Base-by-base conservation (phyloP, 2,888 invertebrate species). In the Drosophila macrospina region DNA sequence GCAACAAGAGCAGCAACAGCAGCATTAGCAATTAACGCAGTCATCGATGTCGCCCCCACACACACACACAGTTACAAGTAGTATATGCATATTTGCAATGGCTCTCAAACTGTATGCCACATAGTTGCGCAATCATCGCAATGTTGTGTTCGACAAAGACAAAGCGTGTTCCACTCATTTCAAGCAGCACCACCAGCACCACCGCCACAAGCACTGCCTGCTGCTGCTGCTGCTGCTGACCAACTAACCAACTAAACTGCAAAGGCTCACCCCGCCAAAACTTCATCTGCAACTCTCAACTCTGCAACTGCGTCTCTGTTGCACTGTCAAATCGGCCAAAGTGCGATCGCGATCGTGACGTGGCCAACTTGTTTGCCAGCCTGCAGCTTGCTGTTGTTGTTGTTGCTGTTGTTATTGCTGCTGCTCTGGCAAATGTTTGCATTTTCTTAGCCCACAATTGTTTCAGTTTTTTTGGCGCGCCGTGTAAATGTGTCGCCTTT, bases 321-420 rank as follows among this genome's bases (percentile, higher is more conserved):
- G 59, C 73, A 77, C 69, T 80, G 77, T 84, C 81, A 80, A 75
- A 74, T 63, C 69, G 63, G 57, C 70, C 61, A 75, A 87, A 87
- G 86, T 89, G 86, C 82, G 89, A 85, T 89, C 86, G 80, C 88
- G 89, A 85, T 89, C 86, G 86, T 86, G 89, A 86, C 89, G 89
- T 78, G 88, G 89, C 88, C 78, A 89, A 87, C 81, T 88, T 84
- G 86, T 80, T 88, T 86, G 66, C 67, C 50, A 64, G 65, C 71
- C 71, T 47, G 54, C 34, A 11, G 55, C 54, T 16, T 47, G 15
- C 11, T 54, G 54, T 55, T 60, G 54, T 52, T 55, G 59, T 34
- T 51, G 42, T 32, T 59, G 47, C 39, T 37, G 56, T 45, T 55
- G 26, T 30, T 55, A 50, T 59, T 60, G 39, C 41, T 67, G 47